These are phyloP conservation scores for Anadara kagoshimensis DNA, from an alignment of 1,140 invertebrate genomes.

Conservation along the genomic window DNA sequence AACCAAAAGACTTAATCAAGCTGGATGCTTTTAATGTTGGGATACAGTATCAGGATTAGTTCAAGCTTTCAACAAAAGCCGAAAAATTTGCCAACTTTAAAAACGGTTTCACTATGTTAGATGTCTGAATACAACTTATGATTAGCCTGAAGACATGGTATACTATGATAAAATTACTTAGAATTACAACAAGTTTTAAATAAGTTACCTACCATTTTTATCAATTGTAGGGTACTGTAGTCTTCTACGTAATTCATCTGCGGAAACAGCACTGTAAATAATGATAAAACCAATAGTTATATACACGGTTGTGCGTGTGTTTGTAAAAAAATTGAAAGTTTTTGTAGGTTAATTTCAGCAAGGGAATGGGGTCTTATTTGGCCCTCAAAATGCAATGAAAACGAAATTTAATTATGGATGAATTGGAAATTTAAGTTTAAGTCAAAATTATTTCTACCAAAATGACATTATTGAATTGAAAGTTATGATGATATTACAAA, in stretches of 20 bases:
- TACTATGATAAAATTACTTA: not conserved
- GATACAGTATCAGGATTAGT: no score
- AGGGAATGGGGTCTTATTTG: not conserved
- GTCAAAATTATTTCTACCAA: not conserved
- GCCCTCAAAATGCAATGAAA: not conserved
- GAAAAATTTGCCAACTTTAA: no score
- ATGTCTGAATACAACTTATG: not conserved
- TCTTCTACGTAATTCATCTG: slow-evolving; percentile 56
- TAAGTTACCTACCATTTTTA: slow-evolving; percentile 60
- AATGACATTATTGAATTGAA: not conserved
- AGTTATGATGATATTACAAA: not conserved
- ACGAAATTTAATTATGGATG: not conserved
- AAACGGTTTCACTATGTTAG: no score
- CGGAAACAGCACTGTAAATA: slow-evolving; percentile 45
- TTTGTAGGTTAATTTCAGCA: not conserved
- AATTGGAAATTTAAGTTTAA: not conserved
- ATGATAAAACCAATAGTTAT: slow-evolving; percentile 11
- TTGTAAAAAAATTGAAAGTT: not conserved
- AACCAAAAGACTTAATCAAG: no score
- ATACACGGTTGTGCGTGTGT: not conserved
- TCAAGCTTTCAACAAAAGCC: no score
- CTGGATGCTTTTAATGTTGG: no score
- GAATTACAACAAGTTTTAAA: no score
- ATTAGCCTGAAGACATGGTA: not conserved
- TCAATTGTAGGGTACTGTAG: slow-evolving; percentile 65